phyloP scores from a whole-genome alignment of 2,797 vertebrate genomes.

The Cynodonichthys magdalenae region DNA sequence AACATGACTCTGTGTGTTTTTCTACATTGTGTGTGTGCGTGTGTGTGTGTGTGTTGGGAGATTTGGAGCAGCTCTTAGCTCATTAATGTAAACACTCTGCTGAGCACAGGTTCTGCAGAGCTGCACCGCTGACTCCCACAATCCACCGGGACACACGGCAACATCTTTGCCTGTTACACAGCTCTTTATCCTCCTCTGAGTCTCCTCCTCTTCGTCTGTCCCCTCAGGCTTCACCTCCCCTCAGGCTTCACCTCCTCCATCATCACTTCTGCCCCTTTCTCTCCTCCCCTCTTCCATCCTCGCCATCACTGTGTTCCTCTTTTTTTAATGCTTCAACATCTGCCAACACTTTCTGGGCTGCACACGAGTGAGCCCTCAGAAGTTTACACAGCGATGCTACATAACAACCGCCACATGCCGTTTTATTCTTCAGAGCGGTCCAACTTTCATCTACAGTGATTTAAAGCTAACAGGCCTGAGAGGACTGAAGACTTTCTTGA shows the following conservation, averaged over 20 bases:
- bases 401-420: conserved; percentile 43
- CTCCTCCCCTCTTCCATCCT: conserved; percentile 7
- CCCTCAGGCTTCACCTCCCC: conserved; percentile 43
- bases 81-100: conserved; percentile 67
- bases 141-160: conserved; percentile 55
- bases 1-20: conserved; percentile 4
- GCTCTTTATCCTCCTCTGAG: conserved; percentile 33
- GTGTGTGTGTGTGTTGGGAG: conserved; percentile 46
- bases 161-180: conserved; percentile 38
- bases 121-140: conserved; percentile 57
- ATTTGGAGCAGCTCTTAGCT: conserved; percentile 55
- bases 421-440: conserved; percentile 35
- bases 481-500: not conserved
- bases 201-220: conserved; percentile 35
- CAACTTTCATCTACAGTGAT: conserved; percentile 46
- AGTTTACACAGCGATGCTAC: conserved; percentile 39
- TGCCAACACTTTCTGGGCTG: conserved; percentile 49
- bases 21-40: conserved; percentile 7
- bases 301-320: conserved; percentile 19
- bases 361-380: conserved; percentile 38
- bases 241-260: conserved; percentile 48
- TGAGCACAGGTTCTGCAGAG: conserved; percentile 65
- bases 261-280: conserved; percentile 33
- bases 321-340: conserved; percentile 43
- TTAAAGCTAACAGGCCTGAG: conserved; percentile 29